Evolutionary conservation across 2,888 invertebrate species (phyloP), one percentile per base, ranked within the genome.

Genomic region (Aspidapion aeneum): DNA sequence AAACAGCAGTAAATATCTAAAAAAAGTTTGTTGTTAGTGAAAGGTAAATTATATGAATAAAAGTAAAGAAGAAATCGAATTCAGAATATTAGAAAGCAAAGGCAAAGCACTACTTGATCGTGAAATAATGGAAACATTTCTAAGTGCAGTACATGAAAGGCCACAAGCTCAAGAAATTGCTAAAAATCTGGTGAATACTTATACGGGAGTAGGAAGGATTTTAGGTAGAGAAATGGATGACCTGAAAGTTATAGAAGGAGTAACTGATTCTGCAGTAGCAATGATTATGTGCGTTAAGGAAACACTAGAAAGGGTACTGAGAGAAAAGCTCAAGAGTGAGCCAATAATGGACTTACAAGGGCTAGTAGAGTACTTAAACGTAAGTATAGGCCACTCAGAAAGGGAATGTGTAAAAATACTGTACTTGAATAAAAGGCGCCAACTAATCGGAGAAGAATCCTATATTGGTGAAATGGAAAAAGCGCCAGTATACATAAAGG

Each of bases 141-240:
- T 62, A 35, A 18, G 48, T 19, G 59, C 59, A 59, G 59, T 62
- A 21, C 61, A 61, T 61, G 61, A 61, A 18, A 61, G 61, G 21
- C 12, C 18, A 20, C 55, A 60, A 60, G 60, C 60, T 18, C 60
- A 55, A 60, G 60, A 55, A 21, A 20, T 60, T 60, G 20, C 60
- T 60, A 60, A 55, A 62, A 62, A 3, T 57, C 52, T 62, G 58
- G 58, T 62, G 57, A 58, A 62, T 58, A 62, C 57, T 35, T n/a
- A n/a, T n/a, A 50, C 57, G 54, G 62, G 62, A 62, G 58, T 62
- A 62, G 62, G 62, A 62, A 58, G 35, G 56, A 61, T 61, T 61
- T 61, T 61, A 18, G 61, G 61, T 9, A 55, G 55, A 56, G 61
- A 61, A 61, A 61, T 54, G 2, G 21, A 57, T 57, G 57, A 57